Conservation (phyloP, 2,888 invertebrate genomes). For the Drosophila mercatorum region DNA sequence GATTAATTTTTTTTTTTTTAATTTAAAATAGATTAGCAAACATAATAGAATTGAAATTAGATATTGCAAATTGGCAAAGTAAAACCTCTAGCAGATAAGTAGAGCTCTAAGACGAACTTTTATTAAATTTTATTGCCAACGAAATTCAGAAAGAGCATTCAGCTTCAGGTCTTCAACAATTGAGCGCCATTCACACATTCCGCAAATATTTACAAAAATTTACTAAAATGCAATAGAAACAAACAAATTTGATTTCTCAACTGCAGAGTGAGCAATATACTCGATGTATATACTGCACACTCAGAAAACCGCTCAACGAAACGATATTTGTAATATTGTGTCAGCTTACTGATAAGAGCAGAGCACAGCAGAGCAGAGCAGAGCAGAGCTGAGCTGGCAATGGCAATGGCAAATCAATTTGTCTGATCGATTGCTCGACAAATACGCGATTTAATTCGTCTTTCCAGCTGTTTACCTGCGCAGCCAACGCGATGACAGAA, state of each 20-base stretch:
- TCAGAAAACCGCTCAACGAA: slow-evolving; percentile 19
- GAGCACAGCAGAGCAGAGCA: not conserved
- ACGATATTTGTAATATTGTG: slow-evolving; percentile 35
- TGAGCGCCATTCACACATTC: not conserved
- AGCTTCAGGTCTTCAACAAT: too few relatives aligned
- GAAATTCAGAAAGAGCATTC: not conserved
- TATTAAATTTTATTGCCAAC: not conserved
- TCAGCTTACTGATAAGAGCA: slow-evolving; percentile 11
- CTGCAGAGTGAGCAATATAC: not conserved
- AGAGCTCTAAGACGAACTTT: not conserved
- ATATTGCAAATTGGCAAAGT: too few relatives aligned
- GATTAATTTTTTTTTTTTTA: too few relatives aligned
- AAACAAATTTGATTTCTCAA: slow-evolving; percentile 6
- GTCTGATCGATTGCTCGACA: slow-evolving; percentile 56
- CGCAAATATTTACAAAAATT: slow-evolving; percentile 4
- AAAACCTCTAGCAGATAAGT: too few relatives aligned
- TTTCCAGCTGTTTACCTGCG: slow-evolving; percentile 14
- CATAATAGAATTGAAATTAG: too few relatives aligned
- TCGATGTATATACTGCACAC: not conserved
- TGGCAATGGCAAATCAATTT: slow-evolving; percentile 50
- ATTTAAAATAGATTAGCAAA: too few relatives aligned
- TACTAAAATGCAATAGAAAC: slow-evolving; percentile 1
- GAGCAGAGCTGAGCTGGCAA: not conserved
- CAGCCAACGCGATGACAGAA: slow-evolving; percentile 41
- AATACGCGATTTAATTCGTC: slow-evolving; percentile 43